Evolutionary conservation across 2,888 invertebrate genomes (phyloP).

Genomic region (Temnothorax ravouxi): DNA sequence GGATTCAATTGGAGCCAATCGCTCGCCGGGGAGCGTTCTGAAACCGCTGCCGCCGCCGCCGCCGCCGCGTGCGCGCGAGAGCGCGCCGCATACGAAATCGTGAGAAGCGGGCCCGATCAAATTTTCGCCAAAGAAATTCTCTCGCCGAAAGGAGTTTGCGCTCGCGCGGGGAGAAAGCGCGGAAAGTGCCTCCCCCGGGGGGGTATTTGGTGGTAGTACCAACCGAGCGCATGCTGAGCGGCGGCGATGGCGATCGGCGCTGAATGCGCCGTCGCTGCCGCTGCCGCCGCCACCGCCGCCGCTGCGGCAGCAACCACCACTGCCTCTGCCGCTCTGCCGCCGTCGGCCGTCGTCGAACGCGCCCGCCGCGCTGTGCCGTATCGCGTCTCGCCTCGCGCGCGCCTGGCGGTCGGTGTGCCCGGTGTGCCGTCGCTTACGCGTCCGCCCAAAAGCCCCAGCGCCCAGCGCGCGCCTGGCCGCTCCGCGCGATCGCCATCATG

Average conservation of each 20-base stretch:
- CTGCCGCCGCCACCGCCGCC: background rate
- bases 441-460: constrained; percentile 67
- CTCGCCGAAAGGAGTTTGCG: background rate
- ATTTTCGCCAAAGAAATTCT: background rate
- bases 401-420: background rate
- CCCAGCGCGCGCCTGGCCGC: constrained; percentile 53
- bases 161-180: constrained; percentile 27
- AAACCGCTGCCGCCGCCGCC: background rate
- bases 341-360: background rate
- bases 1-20: constrained; percentile 31
- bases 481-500: constrained; percentile 80
- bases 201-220: background rate
- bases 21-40: background rate
- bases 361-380: constrained; percentile 23
- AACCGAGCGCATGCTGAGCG: background rate
- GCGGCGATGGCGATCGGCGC: background rate
- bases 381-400: constrained; percentile 34
- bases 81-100: constrained; percentile 1
- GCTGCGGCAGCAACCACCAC: background rate
- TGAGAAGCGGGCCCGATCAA: background rate
- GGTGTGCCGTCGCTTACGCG: constrained; percentile 66
- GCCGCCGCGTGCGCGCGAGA: background rate
- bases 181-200: background rate
- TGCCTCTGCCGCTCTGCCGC: background rate
- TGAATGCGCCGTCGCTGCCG: constrained; percentile 20